Conservation (phyloP, 2,113 vertebrate species). For the Petrocephalus zakoni region DNA sequence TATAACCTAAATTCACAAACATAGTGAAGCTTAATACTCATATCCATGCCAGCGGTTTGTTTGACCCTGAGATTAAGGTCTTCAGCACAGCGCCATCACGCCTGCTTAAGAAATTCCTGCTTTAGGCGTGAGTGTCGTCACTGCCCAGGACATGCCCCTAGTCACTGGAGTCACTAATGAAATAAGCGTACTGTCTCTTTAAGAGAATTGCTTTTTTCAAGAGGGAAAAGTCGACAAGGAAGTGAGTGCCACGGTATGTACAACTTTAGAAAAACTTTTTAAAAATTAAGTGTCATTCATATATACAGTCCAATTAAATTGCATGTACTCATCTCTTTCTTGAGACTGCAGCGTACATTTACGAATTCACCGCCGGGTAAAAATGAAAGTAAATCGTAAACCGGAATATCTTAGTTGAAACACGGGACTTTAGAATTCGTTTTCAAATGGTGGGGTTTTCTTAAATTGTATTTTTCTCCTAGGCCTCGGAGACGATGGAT, state of each 20-base stretch:
- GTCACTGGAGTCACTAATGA: neutral
- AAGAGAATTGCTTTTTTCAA: neutral
- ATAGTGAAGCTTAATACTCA: neutral
- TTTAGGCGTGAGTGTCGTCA: neutral
- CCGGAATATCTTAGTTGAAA: neutral
- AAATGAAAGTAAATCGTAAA: neutral
- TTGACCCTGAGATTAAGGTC: neutral
- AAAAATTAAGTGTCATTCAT: neutral
- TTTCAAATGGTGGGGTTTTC: neutral
- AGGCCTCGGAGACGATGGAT: neutral
- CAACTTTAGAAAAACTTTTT: neutral
- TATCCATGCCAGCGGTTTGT: neutral
- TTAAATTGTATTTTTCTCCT: neutral
- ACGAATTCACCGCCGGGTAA: neutral
- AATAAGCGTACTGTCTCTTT: neutral
- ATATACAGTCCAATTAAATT: neutral
- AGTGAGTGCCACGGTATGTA: neutral
- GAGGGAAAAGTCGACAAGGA: neutral
- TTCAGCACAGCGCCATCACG: neutral
- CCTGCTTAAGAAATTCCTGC: neutral
- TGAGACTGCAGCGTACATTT: neutral
- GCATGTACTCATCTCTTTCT: conserved; percentile 2
- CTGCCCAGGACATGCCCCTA: neutral
- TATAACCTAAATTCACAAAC: neutral
- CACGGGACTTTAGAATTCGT: neutral